Evolutionary conservation across 2,797 vertebrate species (phyloP).

Genomic region (Nasua narica): DNA sequence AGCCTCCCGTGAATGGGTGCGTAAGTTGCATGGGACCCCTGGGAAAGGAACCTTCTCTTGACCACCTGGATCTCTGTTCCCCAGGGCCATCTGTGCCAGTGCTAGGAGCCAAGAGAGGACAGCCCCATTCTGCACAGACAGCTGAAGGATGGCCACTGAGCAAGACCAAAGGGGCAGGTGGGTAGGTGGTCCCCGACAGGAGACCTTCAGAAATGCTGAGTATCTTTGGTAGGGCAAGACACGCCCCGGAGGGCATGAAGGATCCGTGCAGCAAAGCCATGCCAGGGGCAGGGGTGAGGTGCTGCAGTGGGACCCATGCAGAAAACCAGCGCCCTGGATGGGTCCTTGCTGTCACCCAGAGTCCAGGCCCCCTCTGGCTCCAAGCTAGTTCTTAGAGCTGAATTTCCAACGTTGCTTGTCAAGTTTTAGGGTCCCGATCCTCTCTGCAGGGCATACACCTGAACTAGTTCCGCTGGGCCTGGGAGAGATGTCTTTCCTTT

Average conservation of each 20-base stretch:
- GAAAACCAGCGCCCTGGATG: neutral
- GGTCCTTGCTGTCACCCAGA: neutral
- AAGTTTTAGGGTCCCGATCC: neutral
- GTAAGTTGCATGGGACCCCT: neutral
- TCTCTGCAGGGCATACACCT: neutral
- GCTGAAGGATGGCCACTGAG: neutral
- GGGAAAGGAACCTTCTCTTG: neutral
- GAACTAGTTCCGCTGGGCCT: neutral
- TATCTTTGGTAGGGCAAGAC: conserved; percentile 4
- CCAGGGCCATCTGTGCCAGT: neutral
- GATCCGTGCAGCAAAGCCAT: neutral
- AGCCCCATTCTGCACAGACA: neutral
- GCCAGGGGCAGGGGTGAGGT: neutral
- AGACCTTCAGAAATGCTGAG: neutral
- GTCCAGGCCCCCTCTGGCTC: neutral
- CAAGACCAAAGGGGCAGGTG: too few species aligned
- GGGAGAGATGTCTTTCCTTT: neutral
- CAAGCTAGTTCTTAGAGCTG: neutral
- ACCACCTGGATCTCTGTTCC: neutral
- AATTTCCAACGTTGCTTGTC: neutral
- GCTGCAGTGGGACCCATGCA: rapidly evolving
- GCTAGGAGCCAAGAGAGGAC: neutral
- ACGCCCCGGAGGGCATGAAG: neutral
- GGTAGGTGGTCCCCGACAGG: rapidly evolving
- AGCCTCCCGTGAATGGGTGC: neutral